Base-by-base conservation (phyloP, 1,140 invertebrate genomes). In the Penaeus vannamei region DNA sequence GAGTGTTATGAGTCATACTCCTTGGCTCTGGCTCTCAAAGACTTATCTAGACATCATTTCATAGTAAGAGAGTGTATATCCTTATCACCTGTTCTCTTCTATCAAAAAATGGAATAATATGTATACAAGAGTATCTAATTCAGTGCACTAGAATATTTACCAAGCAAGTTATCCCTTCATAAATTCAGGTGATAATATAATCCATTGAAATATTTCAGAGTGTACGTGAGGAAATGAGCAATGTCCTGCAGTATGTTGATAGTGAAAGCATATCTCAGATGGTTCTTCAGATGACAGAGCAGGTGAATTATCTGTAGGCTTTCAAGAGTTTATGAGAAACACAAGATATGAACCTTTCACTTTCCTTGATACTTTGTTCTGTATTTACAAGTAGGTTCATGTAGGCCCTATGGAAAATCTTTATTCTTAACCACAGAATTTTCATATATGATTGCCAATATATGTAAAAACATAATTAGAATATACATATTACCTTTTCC, bases 241-340 rank as follows among this genome's bases (percentile, higher is more conserved):
- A 89, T 77, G 87, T 89, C 1, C 81, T 89, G 22, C 64, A 89
- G 59, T 89, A 89, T 61, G 62, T 89, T 61, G 87, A 89, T 69
- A 61, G 72, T 84, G 87, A 89, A 29, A 89, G 72, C 59, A 84
- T 89, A 59, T 89, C 87, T 10, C 87, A 89, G 69, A 89, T 89
- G 87, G 82, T 89, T 7, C 66, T 89, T 12, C 87, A 89, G 26
- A 89, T 89, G 87, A 61, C 66, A 36, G 87, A 89, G 61, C 87
- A 89, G 82, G 87, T 89, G 29, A 89, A 80, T 53, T 53, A 17
- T 53, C 5, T 53, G 17, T 17, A 8, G 8, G 8, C 4, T 42
- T 42, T 53, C 14, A 17, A 12, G 53, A 53, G 17, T 2, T 0
- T 14, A n/a, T n/a, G 2, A 53, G 12, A 53, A 53, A 10, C 5